phyloP scores from a whole-genome alignment of 2,888 invertebrate genomes.

The Yponomeuta evonymella region DNA sequence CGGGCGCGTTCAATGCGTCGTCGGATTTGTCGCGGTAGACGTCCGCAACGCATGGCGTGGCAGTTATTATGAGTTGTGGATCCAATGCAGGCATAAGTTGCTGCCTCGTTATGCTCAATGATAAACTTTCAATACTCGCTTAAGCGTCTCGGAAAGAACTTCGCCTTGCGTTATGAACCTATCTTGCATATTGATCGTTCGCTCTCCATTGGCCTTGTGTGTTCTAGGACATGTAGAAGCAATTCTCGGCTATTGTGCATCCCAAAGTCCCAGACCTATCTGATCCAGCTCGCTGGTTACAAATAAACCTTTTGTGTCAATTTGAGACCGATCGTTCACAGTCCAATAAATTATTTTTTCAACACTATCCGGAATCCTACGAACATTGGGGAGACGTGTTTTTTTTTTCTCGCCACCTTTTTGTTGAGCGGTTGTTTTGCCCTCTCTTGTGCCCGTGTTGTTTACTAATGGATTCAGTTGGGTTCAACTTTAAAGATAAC shows the following conservation, averaged over 20 bases:
- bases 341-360: slow-evolving; percentile 4
- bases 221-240: no score
- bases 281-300: neutral
- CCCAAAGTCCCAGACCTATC: neutral
- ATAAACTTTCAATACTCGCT: neutral
- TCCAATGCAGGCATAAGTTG: neutral
- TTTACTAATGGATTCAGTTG: slow-evolving; percentile 76
- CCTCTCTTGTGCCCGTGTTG: slow-evolving; percentile 73
- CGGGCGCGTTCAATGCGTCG: slow-evolving; percentile 35
- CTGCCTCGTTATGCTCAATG: slow-evolving; percentile 4
- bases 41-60: neutral
- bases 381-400: slow-evolving; percentile 63
- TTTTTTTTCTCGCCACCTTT: slow-evolving; percentile 46
- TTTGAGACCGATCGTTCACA: neutral
- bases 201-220: no score
- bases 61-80: slow-evolving; percentile 10
- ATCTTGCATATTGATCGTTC: slow-evolving; percentile 2
- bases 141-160: neutral
- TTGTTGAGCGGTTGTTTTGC: slow-evolving; percentile 69
- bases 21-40: slow-evolving; percentile 45
- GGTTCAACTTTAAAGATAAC: slow-evolving; percentile 73
- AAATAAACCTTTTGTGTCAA: neutral
- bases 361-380: slow-evolving; percentile 20
- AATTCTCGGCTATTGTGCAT: no score
- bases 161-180: neutral